Evolutionary conservation across 2,888 invertebrate genomes (phyloP).

Genomic region (Drosophila putrida): DNA sequence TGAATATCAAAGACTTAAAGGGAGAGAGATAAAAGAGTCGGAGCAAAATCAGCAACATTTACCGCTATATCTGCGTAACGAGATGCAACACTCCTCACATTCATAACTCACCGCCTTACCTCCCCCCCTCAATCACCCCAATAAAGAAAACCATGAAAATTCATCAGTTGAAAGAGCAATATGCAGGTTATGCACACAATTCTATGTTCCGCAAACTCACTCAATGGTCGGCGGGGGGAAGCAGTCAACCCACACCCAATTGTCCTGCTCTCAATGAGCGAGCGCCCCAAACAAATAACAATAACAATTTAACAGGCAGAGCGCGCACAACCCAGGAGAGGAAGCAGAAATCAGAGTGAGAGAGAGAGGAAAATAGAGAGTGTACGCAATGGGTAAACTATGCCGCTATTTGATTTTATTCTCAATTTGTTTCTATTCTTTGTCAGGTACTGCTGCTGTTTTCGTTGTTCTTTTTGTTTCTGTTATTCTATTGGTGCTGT

Average conservation of each 20-base stretch:
- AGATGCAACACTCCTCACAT: slow-evolving; percentile 13
- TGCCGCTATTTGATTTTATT: slow-evolving; percentile 45
- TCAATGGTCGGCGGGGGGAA: slow-evolving; percentile 13
- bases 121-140: neutral
- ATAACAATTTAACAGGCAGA: slow-evolving; percentile 54
- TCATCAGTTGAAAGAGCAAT: slow-evolving; percentile 12
- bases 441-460: slow-evolving; percentile 19
- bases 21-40: neutral
- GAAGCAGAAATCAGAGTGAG: slow-evolving; percentile 9
- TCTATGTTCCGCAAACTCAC: slow-evolving; percentile 17
- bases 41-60: slow-evolving; percentile 25
- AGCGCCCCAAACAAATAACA: slow-evolving; percentile 47
- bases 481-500: slow-evolving; percentile 27
- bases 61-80: slow-evolving; percentile 31
- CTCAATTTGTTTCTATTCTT: slow-evolving; percentile 35
- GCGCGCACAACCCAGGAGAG: slow-evolving; percentile 16
- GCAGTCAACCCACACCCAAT: slow-evolving; percentile 33
- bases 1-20: slow-evolving; percentile 24
- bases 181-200: slow-evolving; percentile 27
- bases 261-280: slow-evolving; percentile 41
- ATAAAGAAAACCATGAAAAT: neutral
- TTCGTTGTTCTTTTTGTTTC: slow-evolving; percentile 22
- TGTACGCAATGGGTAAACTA: slow-evolving; percentile 22
- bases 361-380: slow-evolving; percentile 5
- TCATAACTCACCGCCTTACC: neutral